These are phyloP conservation scores for Galaxias olidus DNA, from an alignment of 2,797 vertebrate genomes.

Conservation along the genomic window DNA sequence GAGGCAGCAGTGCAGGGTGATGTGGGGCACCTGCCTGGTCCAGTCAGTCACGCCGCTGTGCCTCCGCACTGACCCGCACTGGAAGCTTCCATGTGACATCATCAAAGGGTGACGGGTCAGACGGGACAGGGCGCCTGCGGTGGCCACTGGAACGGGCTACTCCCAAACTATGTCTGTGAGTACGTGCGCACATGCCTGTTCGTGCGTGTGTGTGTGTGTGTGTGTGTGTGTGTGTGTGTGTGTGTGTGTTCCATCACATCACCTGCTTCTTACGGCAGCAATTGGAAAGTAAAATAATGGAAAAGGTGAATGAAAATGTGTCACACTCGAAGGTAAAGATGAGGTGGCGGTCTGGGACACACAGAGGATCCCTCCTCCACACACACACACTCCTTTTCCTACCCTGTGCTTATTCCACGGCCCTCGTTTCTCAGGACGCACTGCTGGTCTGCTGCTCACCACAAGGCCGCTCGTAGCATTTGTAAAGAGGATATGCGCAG, in stretches of 20 bases:
- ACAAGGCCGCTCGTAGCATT: conserved; percentile 42
- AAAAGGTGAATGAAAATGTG: no score
- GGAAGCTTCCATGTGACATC: conserved; percentile 67
- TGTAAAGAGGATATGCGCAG: conserved; percentile 42
- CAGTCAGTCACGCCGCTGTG: conserved; percentile 42
- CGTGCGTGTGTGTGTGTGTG: conserved; percentile 18
- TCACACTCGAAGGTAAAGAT: no score
- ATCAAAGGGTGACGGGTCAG: conserved; percentile 66
- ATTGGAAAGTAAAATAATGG: no score
- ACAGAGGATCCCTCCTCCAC: no score
- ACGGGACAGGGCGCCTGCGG: conserved; percentile 67
- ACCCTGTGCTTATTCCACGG: not conserved
- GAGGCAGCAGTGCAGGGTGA: conserved; percentile 34
- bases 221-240: conserved; percentile 2
- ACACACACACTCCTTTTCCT: no score
- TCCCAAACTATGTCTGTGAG: conserved; percentile 33
- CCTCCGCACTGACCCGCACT: conserved; percentile 44
- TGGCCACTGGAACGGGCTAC: conserved; percentile 53
- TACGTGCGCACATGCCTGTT: not conserved
- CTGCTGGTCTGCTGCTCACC: not conserved
- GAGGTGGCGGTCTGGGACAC: no score
- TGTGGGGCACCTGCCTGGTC: conserved; percentile 64
- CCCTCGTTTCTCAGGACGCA: not conserved
- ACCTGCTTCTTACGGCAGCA: not conserved
- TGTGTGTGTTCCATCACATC: not conserved